Evolutionary conservation across 2,888 invertebrate genomes (phyloP).

Genomic region (Gortyna flavago): DNA sequence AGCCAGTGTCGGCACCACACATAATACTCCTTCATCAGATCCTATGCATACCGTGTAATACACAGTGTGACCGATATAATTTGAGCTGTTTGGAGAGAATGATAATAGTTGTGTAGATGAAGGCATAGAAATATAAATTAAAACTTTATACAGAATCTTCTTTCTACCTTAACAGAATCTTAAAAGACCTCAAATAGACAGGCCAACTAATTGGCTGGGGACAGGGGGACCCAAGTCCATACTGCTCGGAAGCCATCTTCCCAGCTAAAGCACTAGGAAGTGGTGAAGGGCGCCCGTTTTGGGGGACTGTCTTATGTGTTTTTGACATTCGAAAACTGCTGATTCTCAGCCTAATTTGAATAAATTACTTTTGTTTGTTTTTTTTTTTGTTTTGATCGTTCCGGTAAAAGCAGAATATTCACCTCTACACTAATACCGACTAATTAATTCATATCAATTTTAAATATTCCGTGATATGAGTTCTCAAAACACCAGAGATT

Average conservation of each 20-base stretch:
- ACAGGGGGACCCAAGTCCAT: not conserved
- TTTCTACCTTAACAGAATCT: not conserved
- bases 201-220: not conserved
- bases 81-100: not conserved
- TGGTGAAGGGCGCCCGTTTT: not conserved
- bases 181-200: not conserved
- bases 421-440: not conserved
- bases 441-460: not conserved
- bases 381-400: not conserved
- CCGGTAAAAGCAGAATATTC: not conserved
- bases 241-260: not conserved
- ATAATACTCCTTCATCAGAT: conserved; percentile 38
- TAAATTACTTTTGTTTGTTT: not conserved
- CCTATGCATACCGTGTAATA: conserved; percentile 26
- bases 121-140: too few species aligned
- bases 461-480: not conserved
- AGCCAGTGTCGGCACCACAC: conserved; percentile 38
- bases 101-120: conserved; percentile 9
- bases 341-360: not conserved
- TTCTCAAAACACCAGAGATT: conserved; percentile 9
- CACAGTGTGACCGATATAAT: conserved; percentile 26
- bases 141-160: not conserved
- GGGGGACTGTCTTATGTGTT: not conserved
- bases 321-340: not conserved
- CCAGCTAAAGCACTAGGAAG: too few species aligned